These are phyloP conservation scores for Dissostichus mawsoni DNA, from an alignment of 2,113 vertebrate genomes.

Conservation along the genomic window DNA sequence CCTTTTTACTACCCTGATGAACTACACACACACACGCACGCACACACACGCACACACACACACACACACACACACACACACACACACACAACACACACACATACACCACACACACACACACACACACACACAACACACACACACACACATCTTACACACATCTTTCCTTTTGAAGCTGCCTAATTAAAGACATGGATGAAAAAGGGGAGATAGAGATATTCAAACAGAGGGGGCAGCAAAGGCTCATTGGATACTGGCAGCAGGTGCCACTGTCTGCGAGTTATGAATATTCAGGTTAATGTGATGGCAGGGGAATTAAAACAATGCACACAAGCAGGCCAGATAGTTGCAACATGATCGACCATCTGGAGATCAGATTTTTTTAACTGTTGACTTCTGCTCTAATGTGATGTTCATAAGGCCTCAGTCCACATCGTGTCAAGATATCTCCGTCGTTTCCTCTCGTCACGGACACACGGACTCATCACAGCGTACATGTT, in stretches of 20 bases:
- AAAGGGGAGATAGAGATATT: conserved; percentile 5
- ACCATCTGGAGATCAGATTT: conserved; percentile 37
- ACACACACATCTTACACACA: conserved; percentile 4
- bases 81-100: conserved; percentile 2
- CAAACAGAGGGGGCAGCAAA: conserved; percentile 12
- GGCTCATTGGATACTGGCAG: conserved; percentile 38
- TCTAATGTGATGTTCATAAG: neutral
- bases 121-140: neutral
- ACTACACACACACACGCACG: neutral
- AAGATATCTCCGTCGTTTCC: neutral
- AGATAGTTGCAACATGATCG: neutral
- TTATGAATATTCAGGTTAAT: conserved; percentile 59
- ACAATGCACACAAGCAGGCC: conserved; percentile 38
- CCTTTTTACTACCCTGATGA: neutral
- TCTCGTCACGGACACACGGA: neutral
- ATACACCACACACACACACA: neutral
- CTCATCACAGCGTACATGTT: conserved; percentile 18
- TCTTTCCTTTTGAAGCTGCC: too few relatives aligned
- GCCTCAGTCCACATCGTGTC: conserved; percentile 7
- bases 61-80: neutral
- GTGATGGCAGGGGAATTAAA: conserved; percentile 33
- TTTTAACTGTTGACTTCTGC: conserved; percentile 6
- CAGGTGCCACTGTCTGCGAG: conserved; percentile 39
- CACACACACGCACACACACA: neutral
- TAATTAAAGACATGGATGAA: neutral